Conservation (phyloP, 2,888 invertebrate species). For the Pomacea canaliculata region DNA sequence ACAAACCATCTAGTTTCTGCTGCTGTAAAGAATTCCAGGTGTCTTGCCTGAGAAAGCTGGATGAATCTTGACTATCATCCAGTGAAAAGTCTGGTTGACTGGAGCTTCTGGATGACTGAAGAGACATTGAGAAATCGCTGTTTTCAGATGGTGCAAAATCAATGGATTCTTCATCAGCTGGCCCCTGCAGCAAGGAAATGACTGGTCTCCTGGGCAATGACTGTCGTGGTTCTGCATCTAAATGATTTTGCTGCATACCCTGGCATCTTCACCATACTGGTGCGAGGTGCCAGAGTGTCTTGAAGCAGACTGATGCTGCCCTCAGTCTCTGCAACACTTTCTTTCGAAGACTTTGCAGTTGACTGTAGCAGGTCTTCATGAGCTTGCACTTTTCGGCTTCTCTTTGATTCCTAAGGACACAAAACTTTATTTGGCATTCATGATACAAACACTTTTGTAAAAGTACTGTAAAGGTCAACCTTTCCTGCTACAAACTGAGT, state of each 20-base stretch:
- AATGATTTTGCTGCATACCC: neutral
- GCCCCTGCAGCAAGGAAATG: neutral
- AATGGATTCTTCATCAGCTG: neutral
- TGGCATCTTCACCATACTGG: neutral
- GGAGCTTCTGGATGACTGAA: conserved; percentile 1
- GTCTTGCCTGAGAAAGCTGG: conserved; percentile 8
- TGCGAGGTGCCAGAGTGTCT: too few relatives aligned
- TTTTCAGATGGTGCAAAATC: conserved; percentile 12
- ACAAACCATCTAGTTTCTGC: too few relatives aligned
- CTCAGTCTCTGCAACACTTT: too few relatives aligned
- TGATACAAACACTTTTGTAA: too few relatives aligned
- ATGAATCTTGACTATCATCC: conserved; percentile 51
- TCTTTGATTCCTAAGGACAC: too few relatives aligned
- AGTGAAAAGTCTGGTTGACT: conserved; percentile 11
- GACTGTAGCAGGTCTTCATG: too few relatives aligned
- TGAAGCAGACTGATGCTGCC: too few relatives aligned
- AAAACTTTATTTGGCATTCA: too few relatives aligned
- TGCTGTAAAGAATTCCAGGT: neutral
- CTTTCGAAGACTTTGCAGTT: too few relatives aligned
- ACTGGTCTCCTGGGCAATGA: neutral
- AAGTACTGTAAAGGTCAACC: too few relatives aligned
- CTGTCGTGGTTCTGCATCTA: neutral
- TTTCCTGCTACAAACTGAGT: too few relatives aligned
- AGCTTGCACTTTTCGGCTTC: too few relatives aligned
- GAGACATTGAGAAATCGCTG: conserved; percentile 8